phyloP scores from a whole-genome alignment of 2,888 invertebrate species.

The Agrotis clavis region DNA sequence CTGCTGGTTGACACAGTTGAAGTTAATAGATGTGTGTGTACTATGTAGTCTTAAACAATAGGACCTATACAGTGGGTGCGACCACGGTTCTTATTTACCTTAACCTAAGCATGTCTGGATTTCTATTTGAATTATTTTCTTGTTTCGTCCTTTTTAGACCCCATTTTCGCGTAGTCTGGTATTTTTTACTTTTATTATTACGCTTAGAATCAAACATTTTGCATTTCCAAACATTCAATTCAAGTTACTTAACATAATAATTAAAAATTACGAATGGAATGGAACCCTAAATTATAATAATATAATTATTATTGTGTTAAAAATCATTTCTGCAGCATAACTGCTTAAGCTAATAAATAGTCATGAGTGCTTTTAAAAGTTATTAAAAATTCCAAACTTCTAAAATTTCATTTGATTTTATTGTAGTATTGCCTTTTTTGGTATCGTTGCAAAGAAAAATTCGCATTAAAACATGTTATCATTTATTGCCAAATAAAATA shows the following conservation, averaged over 20 bases:
- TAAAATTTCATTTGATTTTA: conserved; percentile 41
- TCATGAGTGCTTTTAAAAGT: conserved; percentile 53
- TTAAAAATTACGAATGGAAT: conserved; percentile 5
- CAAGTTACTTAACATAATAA: not conserved
- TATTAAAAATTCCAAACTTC: conserved; percentile 51
- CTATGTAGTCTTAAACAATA: too few relatives aligned
- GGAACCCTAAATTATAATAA: conserved; percentile 38
- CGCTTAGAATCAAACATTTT: too few relatives aligned
- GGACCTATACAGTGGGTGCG: too few relatives aligned
- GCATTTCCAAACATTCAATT: not conserved
- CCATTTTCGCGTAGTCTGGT: too few relatives aligned
- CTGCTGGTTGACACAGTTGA: too few relatives aligned
- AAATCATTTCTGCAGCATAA: conserved; percentile 43
- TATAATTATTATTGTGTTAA: conserved; percentile 28
- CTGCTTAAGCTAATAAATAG: conserved; percentile 57
- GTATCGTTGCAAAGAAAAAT: conserved; percentile 2
- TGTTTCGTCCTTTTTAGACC: too few relatives aligned
- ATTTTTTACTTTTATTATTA: too few relatives aligned
- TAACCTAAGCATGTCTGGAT: too few relatives aligned
- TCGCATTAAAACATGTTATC: not conserved
- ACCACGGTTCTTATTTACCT: too few relatives aligned
- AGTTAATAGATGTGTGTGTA: too few relatives aligned
- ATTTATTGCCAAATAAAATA: too few relatives aligned
- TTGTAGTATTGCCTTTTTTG: conserved; percentile 32
- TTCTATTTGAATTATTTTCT: too few relatives aligned